These are phyloP conservation scores for Apamea monoglypha DNA, from an alignment of 2,888 invertebrate genomes.

Conservation along the genomic window DNA sequence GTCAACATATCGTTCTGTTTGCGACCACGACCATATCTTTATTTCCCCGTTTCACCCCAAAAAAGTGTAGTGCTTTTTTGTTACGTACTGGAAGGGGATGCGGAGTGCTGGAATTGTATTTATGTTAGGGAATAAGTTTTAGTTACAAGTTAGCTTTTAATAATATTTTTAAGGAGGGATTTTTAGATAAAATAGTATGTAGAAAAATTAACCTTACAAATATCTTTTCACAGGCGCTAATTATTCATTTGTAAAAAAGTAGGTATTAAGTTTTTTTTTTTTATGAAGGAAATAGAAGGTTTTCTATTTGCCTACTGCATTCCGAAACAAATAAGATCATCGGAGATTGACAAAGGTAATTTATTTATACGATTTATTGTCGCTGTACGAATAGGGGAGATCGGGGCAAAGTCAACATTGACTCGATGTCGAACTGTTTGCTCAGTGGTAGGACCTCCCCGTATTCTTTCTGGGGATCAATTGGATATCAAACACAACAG, in stretches of 20 bases:
- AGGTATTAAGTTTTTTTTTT: not conserved
- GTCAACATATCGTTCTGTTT: conserved; percentile 89
- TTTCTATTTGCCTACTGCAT: not conserved
- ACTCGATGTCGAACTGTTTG: conserved; percentile 87
- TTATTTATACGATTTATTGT: conserved; percentile 88
- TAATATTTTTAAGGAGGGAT: not conserved
- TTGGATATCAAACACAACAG: conserved; percentile 56
- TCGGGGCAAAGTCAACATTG: conserved; percentile 84
- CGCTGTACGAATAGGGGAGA: conserved; percentile 77
- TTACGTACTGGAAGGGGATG: conserved; percentile 50
- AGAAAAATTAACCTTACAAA: not conserved
- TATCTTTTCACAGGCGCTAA: not conserved
- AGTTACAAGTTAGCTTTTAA: not conserved
- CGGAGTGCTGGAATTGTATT: conserved; percentile 51
- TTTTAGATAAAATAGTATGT: not conserved
- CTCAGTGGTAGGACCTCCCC: conserved; percentile 75
- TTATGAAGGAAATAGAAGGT: not conserved
- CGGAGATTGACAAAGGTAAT: conserved; percentile 86
- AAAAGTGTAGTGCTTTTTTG: conserved; percentile 78
- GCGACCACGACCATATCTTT: conserved; percentile 86
- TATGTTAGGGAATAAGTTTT: conserved; percentile 41
- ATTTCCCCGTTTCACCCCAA: conserved; percentile 81
- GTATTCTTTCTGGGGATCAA: conserved; percentile 69
- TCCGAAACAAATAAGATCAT: conserved; percentile 78
- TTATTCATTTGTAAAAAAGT: not conserved